phyloP scores from a whole-genome alignment of 2,113 vertebrate genomes.

The Paradoxurus hermaphroditus region DNA sequence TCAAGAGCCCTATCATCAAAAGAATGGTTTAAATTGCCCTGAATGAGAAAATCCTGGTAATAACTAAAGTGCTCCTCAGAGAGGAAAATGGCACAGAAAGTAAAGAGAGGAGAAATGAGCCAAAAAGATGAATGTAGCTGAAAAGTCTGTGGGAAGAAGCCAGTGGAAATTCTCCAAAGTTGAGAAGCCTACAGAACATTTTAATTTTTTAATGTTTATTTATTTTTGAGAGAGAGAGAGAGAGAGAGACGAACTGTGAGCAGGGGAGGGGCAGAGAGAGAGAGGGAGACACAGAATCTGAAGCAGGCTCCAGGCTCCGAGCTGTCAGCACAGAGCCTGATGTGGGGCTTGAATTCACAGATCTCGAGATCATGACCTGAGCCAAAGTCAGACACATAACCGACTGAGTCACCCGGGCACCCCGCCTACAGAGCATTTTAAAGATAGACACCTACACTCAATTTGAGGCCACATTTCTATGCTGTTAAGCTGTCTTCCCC shows the following conservation, averaged over 20 bases:
- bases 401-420: too few species aligned
- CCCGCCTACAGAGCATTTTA: not conserved
- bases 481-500: not conserved
- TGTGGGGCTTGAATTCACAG: too few species aligned
- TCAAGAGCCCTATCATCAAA: not conserved
- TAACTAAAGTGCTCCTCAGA: not conserved
- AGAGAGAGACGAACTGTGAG: too few species aligned
- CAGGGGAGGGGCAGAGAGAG: too few species aligned
- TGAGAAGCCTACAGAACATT: not conserved
- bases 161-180: not conserved
- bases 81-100: not conserved
- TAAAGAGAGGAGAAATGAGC: not conserved
- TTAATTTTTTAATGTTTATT: too few species aligned
- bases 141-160: not conserved
- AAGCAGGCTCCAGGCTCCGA: too few species aligned
- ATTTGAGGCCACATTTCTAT: not conserved
- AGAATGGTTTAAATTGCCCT: not conserved
- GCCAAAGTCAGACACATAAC: too few species aligned
- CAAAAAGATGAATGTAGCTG: not conserved
- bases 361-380: too few species aligned
- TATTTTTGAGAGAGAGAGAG: too few species aligned
- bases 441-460: not conserved
- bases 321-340: too few species aligned
- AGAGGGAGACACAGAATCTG: too few species aligned
- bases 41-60: not conserved